Conservation (phyloP, 2,797 vertebrate genomes). For the Spinibarbus caldwelli region DNA sequence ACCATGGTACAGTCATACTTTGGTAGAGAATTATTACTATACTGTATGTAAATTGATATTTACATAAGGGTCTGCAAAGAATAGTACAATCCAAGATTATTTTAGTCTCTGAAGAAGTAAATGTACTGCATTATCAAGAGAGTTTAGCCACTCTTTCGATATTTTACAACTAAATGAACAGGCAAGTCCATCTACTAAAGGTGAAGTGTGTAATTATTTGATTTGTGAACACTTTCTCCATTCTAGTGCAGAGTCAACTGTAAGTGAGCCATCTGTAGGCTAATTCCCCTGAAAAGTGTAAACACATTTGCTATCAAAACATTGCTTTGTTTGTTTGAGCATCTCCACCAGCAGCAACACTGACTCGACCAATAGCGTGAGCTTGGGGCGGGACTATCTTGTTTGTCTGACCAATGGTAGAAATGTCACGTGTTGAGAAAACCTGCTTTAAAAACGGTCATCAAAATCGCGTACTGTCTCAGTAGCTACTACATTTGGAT, state of each 20-base stretch:
- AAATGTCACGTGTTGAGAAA: too few species aligned
- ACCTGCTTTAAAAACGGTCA: too few species aligned
- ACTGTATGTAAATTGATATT: neutral
- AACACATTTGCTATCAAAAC: neutral
- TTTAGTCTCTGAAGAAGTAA: neutral
- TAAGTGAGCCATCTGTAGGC: neutral
- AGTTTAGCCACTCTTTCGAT: neutral
- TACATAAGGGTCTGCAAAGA: neutral
- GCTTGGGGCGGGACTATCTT: neutral
- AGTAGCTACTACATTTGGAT: too few species aligned
- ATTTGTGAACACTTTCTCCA: neutral
- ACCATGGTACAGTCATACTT: neutral
- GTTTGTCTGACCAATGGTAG: neutral
- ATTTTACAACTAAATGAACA: neutral
- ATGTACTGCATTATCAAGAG: neutral
- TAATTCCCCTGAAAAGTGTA: neutral
- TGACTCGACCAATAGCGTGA: neutral
- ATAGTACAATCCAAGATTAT: neutral
- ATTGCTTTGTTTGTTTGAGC: slow-evolving; percentile 1
- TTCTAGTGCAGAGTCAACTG: neutral
- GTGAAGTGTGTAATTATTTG: neutral
- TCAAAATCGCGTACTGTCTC: too few species aligned
- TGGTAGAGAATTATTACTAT: neutral
- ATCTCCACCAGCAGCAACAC: neutral
- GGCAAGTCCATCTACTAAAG: neutral